Conservation (phyloP, 2,113 vertebrate species). For the Myotis brandtii region DNA sequence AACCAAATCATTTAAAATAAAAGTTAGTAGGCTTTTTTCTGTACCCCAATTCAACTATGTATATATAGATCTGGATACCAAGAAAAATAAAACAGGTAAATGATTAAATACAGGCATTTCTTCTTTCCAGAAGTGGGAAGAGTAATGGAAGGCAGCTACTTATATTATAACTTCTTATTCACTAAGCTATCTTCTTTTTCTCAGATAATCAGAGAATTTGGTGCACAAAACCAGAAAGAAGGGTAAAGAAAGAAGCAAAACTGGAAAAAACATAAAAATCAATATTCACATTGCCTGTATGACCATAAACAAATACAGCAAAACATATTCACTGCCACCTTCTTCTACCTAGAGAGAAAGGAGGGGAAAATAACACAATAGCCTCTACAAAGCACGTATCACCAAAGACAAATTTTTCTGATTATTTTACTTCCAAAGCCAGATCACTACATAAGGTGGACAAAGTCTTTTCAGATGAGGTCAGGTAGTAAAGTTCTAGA, state of each 20-base stretch:
- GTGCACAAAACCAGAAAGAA: constrained; percentile 30
- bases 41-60: constrained; percentile 35
- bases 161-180: constrained; percentile 26
- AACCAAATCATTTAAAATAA: constrained; percentile 1
- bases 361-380: not conserved
- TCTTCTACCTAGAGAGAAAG: not conserved
- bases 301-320: not conserved
- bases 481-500: not conserved
- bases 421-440: constrained; percentile 25
- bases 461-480: not conserved
- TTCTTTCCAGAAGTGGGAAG: not conserved
- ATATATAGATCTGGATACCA: not conserved
- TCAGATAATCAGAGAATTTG: not conserved
- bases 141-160: constrained; percentile 25
- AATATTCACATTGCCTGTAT: not conserved
- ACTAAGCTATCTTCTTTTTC: constrained; percentile 18
- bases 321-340: not conserved
- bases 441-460: not conserved
- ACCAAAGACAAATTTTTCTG: not conserved
- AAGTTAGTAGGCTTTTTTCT: not conserved
- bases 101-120: not conserved
- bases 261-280: not conserved
- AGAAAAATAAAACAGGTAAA: not conserved
- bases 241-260: constrained; percentile 2
- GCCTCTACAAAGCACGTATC: not conserved